phyloP scores from a whole-genome alignment of 64 coral and sea anemone species.

The Cladopsammia gracilis region DNA sequence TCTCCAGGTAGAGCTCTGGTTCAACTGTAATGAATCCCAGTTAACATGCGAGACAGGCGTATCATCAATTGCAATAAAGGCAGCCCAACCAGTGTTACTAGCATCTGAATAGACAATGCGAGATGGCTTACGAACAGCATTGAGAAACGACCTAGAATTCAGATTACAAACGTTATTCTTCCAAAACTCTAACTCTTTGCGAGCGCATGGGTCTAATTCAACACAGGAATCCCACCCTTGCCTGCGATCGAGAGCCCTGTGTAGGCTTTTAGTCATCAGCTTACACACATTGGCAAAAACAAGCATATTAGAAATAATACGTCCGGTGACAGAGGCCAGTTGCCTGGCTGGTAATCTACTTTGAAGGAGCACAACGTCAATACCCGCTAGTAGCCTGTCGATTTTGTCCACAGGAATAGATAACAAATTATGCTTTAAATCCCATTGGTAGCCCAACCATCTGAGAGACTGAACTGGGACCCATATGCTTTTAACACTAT shows the following conservation, averaged over 20 bases:
- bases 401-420: conserved; percentile 38
- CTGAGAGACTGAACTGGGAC: conserved; percentile 20
- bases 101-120: conserved; percentile 70
- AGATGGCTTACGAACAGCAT: conserved; percentile 4
- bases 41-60: conserved; percentile 48
- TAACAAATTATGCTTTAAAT: conserved; percentile 36
- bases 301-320: conserved; percentile 58
- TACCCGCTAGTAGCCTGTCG: not conserved
- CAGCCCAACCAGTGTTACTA: conserved; percentile 43
- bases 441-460: conserved; percentile 62
- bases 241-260: conserved; percentile 41
- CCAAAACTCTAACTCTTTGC: conserved; percentile 59
- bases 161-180: conserved; percentile 30
- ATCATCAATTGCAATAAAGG: conserved; percentile 50
- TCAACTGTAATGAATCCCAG: conserved; percentile 45
- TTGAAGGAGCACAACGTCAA: not conserved
- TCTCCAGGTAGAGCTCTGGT: conserved; percentile 75
- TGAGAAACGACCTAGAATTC: not conserved
- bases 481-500: conserved; percentile 23
- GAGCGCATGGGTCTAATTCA: not conserved
- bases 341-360: conserved; percentile 63
- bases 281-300: conserved; percentile 76
- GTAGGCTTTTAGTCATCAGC: conserved; percentile 67
- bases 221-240: conserved; percentile 28
- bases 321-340: conserved; percentile 61